Evolutionary conservation across 2,888 invertebrate genomes (phyloP).

Genomic region (Ephialtes manifestator): DNA sequence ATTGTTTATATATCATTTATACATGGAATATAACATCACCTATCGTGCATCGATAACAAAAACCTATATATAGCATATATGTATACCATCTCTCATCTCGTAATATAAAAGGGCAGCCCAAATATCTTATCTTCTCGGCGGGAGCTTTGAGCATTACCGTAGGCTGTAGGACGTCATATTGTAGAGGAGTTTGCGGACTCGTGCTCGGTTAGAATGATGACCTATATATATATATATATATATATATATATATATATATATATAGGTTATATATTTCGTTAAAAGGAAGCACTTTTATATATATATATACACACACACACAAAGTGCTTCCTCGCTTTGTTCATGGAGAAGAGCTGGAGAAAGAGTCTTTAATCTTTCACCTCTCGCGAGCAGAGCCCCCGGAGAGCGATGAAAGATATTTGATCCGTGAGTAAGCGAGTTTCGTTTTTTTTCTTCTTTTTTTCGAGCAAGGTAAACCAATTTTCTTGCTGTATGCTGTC

Average conservation of each 20-base stretch:
- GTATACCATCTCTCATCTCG: neutral
- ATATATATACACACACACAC: neutral
- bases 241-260: too few relatives aligned
- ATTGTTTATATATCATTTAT: too few relatives aligned
- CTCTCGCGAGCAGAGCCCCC: constrained; percentile 29
- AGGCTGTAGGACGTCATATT: constrained; percentile 32
- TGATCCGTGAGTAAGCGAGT: constrained; percentile 40
- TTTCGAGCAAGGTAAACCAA: constrained; percentile 12
- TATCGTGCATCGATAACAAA: too few relatives aligned
- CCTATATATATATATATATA: neutral
- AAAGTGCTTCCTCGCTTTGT: constrained; percentile 34
- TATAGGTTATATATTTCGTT: too few relatives aligned
- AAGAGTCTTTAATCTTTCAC: constrained; percentile 54
- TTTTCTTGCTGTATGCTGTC: neutral
- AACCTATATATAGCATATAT: neutral
- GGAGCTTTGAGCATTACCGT: constrained; percentile 28
- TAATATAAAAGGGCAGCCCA: constrained; percentile 2
- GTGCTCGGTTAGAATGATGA: neutral
- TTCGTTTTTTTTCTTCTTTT: too few relatives aligned
- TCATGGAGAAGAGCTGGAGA: constrained; percentile 10
- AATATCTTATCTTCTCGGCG: constrained; percentile 31
- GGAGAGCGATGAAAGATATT: constrained; percentile 35
- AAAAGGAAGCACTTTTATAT: too few relatives aligned
- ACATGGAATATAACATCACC: too few relatives aligned
- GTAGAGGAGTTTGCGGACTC: constrained; percentile 6